phyloP scores from a whole-genome alignment of 2,888 invertebrate species.

The Creontiades dilutus region DNA sequence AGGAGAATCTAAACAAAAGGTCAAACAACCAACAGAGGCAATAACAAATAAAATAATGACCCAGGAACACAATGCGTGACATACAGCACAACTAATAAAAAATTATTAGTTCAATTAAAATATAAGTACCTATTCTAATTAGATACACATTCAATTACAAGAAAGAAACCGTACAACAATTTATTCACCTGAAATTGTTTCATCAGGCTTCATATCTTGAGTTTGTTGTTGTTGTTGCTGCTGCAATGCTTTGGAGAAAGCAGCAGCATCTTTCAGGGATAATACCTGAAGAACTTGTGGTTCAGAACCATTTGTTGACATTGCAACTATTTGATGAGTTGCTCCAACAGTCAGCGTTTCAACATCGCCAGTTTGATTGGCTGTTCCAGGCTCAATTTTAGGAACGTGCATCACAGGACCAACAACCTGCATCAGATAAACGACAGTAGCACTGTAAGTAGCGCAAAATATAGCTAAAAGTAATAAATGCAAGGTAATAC shows the following conservation, averaged over 20 bases:
- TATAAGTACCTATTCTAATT: neutral
- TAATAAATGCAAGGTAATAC: too few relatives aligned
- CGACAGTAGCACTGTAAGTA: too few relatives aligned
- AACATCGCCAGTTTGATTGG: conserved; percentile 78
- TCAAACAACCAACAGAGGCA: neutral
- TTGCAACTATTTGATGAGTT: conserved; percentile 91
- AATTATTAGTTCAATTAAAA: neutral
- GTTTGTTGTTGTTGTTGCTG: conserved; percentile 56
- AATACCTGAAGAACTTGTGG: conserved; percentile 85
- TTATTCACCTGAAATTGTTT: conserved; percentile 54
- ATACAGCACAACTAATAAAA: neutral
- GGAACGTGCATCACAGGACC: conserved; percentile 91
- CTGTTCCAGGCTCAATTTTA: conserved; percentile 87
- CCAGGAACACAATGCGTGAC: conserved; percentile 4
- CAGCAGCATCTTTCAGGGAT: conserved; percentile 90
- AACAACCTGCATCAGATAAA: conserved; percentile 79
- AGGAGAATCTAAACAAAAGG: neutral
- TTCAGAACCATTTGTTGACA: conserved; percentile 77
- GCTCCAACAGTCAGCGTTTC: conserved; percentile 76
- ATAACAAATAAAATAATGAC: conserved; percentile 29
- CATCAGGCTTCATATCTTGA: conserved; percentile 52
- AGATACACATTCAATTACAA: neutral
- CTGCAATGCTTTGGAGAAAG: conserved; percentile 88
- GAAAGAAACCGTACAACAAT: neutral
- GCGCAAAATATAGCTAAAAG: too few relatives aligned